Conservation (phyloP, 2,113 vertebrate genomes). For the Calyptomena viridis region DNA sequence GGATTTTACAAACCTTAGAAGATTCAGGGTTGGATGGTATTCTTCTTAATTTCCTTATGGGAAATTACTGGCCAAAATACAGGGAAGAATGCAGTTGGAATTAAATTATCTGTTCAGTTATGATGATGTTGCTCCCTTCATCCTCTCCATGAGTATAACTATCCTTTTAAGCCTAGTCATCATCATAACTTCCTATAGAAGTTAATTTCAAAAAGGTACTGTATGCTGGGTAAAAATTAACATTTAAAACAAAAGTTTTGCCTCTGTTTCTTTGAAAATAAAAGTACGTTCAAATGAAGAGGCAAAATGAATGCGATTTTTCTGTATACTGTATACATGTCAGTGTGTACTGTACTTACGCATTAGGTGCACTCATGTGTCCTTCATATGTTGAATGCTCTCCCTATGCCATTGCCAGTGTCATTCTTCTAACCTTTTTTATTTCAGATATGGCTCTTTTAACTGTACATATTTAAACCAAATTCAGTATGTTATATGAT, state of each 20-base stretch:
- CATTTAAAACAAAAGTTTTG: neutral
- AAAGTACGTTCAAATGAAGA: neutral
- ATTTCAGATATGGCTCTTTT: conserved; percentile 22
- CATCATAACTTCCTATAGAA: neutral
- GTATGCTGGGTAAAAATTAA: neutral
- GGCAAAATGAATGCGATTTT: neutral
- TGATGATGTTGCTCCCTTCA: neutral
- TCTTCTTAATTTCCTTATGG: neutral
- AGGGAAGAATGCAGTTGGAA: neutral
- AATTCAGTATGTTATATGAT: neutral
- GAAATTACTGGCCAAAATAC: neutral
- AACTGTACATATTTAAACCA: neutral
- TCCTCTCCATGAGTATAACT: neutral
- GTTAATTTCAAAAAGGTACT: neutral
- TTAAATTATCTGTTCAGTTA: neutral
- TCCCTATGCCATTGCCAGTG: neutral
- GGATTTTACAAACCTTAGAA: neutral
- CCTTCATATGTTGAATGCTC: neutral
- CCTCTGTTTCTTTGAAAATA: neutral
- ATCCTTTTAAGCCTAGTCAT: neutral
- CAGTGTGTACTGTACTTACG: neutral
- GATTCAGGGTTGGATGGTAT: neutral
- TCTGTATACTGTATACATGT: neutral
- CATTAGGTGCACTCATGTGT: conserved; percentile 19
- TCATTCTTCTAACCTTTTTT: conserved; percentile 42